Percentiles rank a stretch among this genome's conserved stretches.
phyloP scores from a whole-genome alignment of 2,113 vertebrate species.

The Herpailurus yagouaroundi region DNA sequence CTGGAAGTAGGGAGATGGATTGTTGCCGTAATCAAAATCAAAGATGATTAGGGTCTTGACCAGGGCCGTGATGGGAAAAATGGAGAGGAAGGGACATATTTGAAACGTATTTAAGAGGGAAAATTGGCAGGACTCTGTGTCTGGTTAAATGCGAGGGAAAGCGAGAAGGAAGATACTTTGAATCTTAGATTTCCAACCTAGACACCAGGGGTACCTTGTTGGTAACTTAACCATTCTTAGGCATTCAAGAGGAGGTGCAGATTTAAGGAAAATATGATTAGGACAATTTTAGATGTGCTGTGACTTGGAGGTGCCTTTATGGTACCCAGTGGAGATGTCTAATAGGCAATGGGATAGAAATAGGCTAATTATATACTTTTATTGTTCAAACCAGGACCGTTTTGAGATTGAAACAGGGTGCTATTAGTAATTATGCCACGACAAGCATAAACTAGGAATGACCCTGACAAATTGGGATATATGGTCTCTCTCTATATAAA shows the following conservation, averaged over 20 bases:
- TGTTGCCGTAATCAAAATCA: background rate
- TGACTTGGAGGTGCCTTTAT: conserved; percentile 39
- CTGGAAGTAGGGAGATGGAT: conserved; percentile 20
- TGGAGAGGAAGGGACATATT: background rate
- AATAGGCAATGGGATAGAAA: background rate
- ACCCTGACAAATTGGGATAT: background rate
- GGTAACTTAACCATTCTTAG: background rate
- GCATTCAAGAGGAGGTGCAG: background rate
- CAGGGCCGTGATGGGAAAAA: background rate
- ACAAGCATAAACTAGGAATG: conserved; percentile 39
- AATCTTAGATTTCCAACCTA: conserved; percentile 8
- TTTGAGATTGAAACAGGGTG: conserved; percentile 15
- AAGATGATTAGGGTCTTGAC: background rate
- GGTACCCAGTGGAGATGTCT: background rate
- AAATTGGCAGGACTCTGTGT: background rate
- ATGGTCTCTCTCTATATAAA: background rate
- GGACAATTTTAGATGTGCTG: background rate
- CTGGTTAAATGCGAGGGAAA: conserved; percentile 5
- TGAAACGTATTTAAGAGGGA: background rate
- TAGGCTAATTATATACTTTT: conserved; percentile 33
- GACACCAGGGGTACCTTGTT: background rate
- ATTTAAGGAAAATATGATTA: background rate
- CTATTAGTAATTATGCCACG: conserved; percentile 38
- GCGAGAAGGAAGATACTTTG: background rate
- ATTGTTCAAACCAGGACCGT: conserved; percentile 33